These are phyloP conservation scores for Apodemia arnacis DNA, from an alignment of 2,888 invertebrate species.

Conservation along the genomic window DNA sequence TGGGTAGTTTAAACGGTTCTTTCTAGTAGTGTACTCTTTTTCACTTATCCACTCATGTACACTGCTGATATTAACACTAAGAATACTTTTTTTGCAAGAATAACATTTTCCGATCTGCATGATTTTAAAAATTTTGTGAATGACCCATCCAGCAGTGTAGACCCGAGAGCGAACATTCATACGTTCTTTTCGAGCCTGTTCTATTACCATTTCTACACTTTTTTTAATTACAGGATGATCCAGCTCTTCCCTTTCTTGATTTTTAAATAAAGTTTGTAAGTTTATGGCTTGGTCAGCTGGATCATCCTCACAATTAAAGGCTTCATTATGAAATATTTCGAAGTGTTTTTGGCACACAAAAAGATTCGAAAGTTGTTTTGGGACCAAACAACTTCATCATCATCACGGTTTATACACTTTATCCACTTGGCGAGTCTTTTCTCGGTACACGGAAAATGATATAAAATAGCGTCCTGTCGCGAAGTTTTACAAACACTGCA, in stretches of 20 bases:
- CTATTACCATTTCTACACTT: too few species aligned
- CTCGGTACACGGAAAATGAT: neutral
- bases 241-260: too few species aligned
- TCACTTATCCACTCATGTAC: neutral
- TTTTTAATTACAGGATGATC: too few species aligned
- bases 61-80: neutral
- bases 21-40: neutral
- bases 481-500: neutral
- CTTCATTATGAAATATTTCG: too few species aligned
- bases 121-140: conserved; percentile 67
- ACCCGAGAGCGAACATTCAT: conserved; percentile 77
- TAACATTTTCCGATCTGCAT: conserved; percentile 51
- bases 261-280: too few species aligned
- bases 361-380: neutral
- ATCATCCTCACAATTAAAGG: too few species aligned
- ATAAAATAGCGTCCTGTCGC: neutral
- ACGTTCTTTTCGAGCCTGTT: neutral
- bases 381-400: neutral
- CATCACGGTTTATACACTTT: neutral
- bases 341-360: neutral
- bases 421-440: neutral
- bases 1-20: neutral
- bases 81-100: conserved; percentile 17
- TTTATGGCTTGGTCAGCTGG: too few species aligned
- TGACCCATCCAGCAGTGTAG: conserved; percentile 77